Conservation (phyloP, 1,140 invertebrate genomes). For the Diuraphis noxia region DNA sequence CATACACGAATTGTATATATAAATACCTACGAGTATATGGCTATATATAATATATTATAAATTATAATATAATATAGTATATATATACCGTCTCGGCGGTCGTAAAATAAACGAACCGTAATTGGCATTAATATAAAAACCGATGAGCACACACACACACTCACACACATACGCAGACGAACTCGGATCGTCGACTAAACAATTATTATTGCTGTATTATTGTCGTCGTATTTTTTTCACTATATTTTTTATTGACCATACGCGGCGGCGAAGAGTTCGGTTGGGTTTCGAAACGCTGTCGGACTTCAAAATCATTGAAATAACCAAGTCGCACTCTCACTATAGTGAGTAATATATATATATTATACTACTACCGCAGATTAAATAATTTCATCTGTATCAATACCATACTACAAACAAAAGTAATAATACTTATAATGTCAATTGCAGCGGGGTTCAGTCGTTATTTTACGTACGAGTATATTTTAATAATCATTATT, state of each 20-base stretch:
- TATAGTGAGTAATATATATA: too few relatives aligned
- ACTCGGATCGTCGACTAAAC: background rate
- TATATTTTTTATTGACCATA: background rate
- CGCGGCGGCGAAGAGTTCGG: background rate
- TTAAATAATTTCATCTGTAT: too few relatives aligned
- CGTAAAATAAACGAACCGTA: conserved; percentile 46
- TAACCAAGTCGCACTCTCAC: too few relatives aligned
- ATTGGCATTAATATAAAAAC: conserved; percentile 41
- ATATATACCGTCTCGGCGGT: background rate
- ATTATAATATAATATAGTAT: too few relatives aligned
- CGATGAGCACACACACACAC: background rate
- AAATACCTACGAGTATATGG: background rate
- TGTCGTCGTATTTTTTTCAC: background rate
- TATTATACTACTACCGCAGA: too few relatives aligned
- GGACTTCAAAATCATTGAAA: too few relatives aligned
- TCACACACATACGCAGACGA: too few relatives aligned
- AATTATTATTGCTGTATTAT: background rate
- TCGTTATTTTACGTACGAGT: too few relatives aligned
- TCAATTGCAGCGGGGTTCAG: background rate
- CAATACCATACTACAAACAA: too few relatives aligned
- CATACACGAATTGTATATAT: background rate
- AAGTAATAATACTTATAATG: background rate
- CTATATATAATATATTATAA: background rate
- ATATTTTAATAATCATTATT: too few relatives aligned
- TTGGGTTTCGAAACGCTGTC: too few relatives aligned